Conservation (phyloP, 2,113 vertebrate genomes). For the Nerophis lumbriciformis region DNA sequence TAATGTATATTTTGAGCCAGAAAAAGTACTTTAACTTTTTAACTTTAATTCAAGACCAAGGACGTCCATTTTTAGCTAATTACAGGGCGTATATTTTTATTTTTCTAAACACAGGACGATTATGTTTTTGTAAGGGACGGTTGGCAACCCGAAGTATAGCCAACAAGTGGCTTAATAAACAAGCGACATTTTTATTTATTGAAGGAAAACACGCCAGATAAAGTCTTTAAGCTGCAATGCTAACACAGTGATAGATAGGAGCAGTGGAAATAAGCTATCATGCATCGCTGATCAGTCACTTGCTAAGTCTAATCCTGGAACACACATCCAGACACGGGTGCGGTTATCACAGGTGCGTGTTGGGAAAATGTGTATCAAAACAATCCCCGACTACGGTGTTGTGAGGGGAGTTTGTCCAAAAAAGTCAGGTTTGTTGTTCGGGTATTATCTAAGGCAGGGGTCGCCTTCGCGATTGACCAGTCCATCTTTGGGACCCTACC, state of each 20-base stretch:
- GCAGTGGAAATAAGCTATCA: conserved; percentile 57
- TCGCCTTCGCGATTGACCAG: too few species aligned
- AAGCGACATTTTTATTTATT: neutral
- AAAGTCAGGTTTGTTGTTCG: conserved; percentile 5
- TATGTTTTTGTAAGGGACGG: too few species aligned
- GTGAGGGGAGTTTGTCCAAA: conserved; percentile 13
- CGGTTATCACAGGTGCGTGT: conserved; percentile 28
- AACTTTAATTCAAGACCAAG: too few species aligned
- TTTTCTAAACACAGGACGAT: too few species aligned
- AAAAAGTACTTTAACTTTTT: too few species aligned
- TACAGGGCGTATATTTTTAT: too few species aligned
- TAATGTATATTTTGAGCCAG: too few species aligned
- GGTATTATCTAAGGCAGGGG: too few species aligned
- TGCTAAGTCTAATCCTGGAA: conserved; percentile 49
- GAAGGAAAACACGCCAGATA: neutral
- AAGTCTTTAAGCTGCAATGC: neutral
- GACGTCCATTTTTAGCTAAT: too few species aligned
- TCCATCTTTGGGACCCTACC: too few species aligned
- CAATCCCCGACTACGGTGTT: conserved; percentile 7
- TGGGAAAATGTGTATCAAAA: conserved; percentile 16
- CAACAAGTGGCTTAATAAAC: conserved; percentile 1
- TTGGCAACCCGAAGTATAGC: neutral
- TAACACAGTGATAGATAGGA: conserved; percentile 8
- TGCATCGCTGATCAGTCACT: conserved; percentile 59
- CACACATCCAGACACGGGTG: conserved; percentile 32